A percentile compares a stretch with the other conserved stretches of the same genome.
Evolutionary conservation across 92 coral and sea anemone genomes (phyloP).

Genomic region (Virgularia gustaviana): DNA sequence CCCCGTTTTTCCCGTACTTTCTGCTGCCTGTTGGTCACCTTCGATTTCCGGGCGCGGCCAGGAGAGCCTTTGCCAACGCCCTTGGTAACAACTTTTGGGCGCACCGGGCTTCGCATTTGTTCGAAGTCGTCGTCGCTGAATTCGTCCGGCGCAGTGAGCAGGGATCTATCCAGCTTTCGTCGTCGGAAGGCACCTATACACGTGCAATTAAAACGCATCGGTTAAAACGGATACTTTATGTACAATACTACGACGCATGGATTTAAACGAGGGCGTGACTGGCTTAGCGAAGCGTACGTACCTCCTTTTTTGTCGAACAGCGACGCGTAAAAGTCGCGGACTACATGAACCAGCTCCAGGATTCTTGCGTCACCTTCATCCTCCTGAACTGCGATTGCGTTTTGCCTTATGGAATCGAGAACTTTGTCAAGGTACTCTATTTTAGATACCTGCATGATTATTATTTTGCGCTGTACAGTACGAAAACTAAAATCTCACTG

Average conservation of each 20-base stretch:
- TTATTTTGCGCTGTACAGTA: constrained; percentile 21
- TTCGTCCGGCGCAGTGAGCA: no score
- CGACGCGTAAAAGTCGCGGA: constrained; percentile 27
- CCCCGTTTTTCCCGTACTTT: no score
- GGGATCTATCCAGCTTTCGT: no score
- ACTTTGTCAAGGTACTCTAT: constrained; percentile 20
- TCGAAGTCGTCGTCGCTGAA: no score
- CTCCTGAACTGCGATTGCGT: constrained; percentile 27
- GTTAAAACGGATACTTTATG: no score
- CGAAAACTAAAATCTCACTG: constrained; percentile 24
- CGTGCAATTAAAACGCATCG: no score
- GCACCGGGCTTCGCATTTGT: no score
- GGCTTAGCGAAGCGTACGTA: constrained; percentile 27
- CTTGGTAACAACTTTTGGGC: no score
- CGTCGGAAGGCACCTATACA: no score
- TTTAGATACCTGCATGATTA: constrained; percentile 20
- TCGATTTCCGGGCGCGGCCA: no score
- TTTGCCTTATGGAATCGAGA: constrained; percentile 19
- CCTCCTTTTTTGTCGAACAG: constrained; percentile 25
- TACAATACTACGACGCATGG: constrained; percentile 25
- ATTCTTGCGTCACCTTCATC: constrained; percentile 25
- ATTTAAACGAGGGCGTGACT: constrained; percentile 22
- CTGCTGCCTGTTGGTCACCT: no score
- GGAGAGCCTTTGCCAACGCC: no score
- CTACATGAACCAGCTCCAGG: constrained; percentile 27